Percentiles rank a stretch among this genome's conserved stretches.
phyloP scores from a whole-genome alignment of 2,888 invertebrate genomes.

The Athrips mouffetella region DNA sequence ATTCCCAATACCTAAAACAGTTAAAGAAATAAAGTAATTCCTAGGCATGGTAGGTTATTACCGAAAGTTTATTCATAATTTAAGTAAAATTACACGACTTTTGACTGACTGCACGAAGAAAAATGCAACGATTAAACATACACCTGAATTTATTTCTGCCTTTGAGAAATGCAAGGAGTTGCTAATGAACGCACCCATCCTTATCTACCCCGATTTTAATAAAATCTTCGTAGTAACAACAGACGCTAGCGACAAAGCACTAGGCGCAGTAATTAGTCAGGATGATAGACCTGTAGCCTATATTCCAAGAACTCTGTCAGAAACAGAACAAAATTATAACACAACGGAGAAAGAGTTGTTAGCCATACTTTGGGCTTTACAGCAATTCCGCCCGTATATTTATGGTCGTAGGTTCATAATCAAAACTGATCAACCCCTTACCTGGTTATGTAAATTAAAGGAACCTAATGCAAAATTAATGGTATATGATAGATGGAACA shows the following conservation, averaged over 20 bases:
- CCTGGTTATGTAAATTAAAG: not conserved
- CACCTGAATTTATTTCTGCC: not conserved
- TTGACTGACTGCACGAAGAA: not conserved
- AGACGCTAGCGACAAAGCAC: not conserved
- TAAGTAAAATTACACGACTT: not conserved
- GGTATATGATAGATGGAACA: not conserved
- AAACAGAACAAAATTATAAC: not conserved
- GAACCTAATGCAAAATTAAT: not conserved
- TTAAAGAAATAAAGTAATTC: not conserved
- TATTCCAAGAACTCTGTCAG: not conserved
- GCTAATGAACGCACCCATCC: not conserved
- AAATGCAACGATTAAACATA: not conserved
- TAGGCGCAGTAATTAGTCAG: not conserved
- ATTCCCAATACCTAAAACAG: not conserved
- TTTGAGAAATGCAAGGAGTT: not conserved
- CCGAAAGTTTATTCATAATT: not conserved
- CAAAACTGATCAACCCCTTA: not conserved
- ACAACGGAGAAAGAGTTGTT: not conserved
- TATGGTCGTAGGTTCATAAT: not conserved
- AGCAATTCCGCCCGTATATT: not conserved
- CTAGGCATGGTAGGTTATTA: not conserved
- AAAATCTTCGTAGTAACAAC: not conserved
- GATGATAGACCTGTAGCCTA: not conserved
- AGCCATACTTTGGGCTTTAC: not conserved
- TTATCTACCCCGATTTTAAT: not conserved